phyloP scores from a whole-genome alignment of 2,797 vertebrate species.

The Acanthornis magna region DNA sequence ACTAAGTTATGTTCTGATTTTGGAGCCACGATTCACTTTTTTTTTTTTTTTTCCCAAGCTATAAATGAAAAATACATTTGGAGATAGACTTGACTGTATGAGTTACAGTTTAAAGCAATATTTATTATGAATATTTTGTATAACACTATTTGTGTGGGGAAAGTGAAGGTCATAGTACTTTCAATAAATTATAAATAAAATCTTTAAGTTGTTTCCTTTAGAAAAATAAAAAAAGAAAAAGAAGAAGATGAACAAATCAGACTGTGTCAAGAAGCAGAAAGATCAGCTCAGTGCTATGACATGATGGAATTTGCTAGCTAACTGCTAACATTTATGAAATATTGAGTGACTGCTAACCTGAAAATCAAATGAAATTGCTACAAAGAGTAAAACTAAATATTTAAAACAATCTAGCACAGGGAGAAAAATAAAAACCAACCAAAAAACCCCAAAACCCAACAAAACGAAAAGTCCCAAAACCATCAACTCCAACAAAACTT shows the following conservation, averaged over 20 bases:
- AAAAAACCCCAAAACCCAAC: not conserved
- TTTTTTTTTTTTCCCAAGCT: not conserved
- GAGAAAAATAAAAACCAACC: rapidly evolving
- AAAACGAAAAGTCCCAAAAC: not conserved
- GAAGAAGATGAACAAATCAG: not conserved
- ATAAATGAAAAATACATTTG: constrained; percentile 23
- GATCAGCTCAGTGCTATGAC: not conserved
- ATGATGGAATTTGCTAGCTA: constrained; percentile 31
- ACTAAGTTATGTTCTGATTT: not conserved
- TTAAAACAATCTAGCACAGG: not conserved
- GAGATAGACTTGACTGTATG: not conserved
- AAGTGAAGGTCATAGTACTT: not conserved
- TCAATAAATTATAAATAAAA: constrained; percentile 16
- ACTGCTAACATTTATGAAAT: constrained; percentile 54
- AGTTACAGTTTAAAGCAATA: not conserved
- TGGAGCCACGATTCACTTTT: not conserved
- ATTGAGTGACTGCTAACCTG: constrained; percentile 51
- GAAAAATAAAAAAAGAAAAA: not conserved
- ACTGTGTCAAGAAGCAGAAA: not conserved
- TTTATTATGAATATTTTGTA: not conserved
- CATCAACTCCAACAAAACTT: not conserved
- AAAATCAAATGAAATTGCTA: constrained; percentile 35
- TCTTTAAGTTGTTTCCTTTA: not conserved
- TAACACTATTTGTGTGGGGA: not conserved
- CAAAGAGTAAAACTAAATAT: not conserved